Percentiles rank a stretch among this genome's conserved stretches.
Evolutionary conservation across 2,113 vertebrate species (phyloP).

Genomic region (Grammomys dolichurus): DNA sequence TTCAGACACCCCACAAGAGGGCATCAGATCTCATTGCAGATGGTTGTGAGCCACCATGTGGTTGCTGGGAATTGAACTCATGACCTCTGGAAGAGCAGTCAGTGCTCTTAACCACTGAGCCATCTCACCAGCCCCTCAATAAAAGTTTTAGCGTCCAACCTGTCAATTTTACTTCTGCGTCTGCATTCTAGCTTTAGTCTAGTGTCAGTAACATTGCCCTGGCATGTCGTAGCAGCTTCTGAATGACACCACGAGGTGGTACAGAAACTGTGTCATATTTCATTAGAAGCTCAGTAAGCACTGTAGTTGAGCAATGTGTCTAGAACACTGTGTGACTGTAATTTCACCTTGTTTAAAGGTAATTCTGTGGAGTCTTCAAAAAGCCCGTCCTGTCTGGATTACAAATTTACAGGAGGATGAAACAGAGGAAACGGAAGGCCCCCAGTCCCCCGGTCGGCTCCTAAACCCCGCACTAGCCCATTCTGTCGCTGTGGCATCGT

Average conservation of each 20-base stretch:
- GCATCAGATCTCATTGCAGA: no score
- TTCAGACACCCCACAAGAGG: no score
- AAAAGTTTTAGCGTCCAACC: conserved; percentile 6
- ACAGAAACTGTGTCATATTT: background rate
- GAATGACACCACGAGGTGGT: background rate
- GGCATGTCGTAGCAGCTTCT: background rate
- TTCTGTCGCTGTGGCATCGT: conserved; percentile 91
- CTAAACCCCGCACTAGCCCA: conserved; percentile 96
- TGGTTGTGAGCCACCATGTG: no score
- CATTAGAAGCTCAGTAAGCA: conserved; percentile 21
- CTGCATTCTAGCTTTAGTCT: conserved; percentile 12
- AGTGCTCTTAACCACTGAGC: no score
- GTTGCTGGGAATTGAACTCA: no score
- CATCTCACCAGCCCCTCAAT: no score
- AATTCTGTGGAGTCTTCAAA: conserved; percentile 96
- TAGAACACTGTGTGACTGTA: conserved; percentile 50
- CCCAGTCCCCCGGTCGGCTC: conserved; percentile 88
- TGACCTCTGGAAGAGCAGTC: no score
- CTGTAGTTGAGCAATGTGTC: conserved; percentile 20
- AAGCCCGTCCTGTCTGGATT: conserved; percentile 94
- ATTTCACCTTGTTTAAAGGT: conserved; percentile 85
- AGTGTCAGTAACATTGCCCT: background rate
- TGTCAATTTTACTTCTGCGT: background rate
- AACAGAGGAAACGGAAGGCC: conserved; percentile 77
- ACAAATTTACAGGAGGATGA: conserved; percentile 91